A percentile compares a stretch with the other conserved stretches of the same genome.
These are phyloP conservation scores for Pentamera pediparva DNA, from an alignment of 53 echinoderm and acorn worm genomes.

Conservation along the genomic window DNA sequence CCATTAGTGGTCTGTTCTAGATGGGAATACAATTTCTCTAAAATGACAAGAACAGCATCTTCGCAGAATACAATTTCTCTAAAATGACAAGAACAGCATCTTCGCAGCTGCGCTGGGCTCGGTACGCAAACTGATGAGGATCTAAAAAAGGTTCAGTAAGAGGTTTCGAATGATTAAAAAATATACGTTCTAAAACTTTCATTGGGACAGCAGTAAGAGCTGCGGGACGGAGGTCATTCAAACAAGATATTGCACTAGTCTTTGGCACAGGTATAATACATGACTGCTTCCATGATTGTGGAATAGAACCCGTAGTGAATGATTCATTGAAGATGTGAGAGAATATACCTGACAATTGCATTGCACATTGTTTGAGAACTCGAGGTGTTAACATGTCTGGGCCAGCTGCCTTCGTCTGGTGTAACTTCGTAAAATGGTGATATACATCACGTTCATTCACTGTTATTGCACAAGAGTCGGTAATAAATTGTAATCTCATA, in stretches of 20 bases:
- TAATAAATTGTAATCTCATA: background rate
- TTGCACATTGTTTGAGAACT: slow-evolving; percentile 7
- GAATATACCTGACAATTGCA: background rate
- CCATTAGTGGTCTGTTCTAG: no score
- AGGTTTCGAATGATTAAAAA: no score
- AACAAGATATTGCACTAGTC: background rate
- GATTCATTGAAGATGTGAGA: background rate
- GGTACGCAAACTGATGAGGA: no score
- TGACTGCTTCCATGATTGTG: background rate
- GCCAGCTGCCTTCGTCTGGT: background rate
- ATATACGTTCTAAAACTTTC: no score
- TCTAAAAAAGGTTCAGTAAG: no score
- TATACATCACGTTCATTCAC: background rate
- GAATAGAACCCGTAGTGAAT: background rate
- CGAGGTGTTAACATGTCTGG: background rate
- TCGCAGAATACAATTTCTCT: no score
- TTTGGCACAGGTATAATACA: slow-evolving; percentile 13
- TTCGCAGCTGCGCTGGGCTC: no score
- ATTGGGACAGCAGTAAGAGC: no score
- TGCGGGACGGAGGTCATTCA: no score
- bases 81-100: no score
- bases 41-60: no score
- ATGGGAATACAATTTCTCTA: no score
- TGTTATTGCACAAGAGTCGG: background rate
- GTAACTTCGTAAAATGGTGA: background rate